phyloP scores from a whole-genome alignment of 2,113 vertebrate genomes.

The Recurvirostra avosetta region DNA sequence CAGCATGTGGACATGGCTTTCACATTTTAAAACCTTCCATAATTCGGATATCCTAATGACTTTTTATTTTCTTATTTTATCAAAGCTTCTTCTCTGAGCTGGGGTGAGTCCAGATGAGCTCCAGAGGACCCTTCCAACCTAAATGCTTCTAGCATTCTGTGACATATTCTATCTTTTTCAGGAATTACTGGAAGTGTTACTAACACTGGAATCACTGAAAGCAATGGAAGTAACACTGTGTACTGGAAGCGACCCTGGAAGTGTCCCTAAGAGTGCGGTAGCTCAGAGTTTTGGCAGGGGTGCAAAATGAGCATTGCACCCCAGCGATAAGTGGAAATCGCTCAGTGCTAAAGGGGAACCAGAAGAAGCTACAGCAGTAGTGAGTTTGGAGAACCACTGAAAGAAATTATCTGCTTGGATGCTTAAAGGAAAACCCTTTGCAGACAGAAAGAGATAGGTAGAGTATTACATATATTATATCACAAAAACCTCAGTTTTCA shows the following conservation, averaged over 20 bases:
- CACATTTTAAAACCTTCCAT: background rate
- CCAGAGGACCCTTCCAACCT: background rate
- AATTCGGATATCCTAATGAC: background rate
- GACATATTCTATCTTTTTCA: background rate
- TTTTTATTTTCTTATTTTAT: background rate
- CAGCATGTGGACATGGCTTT: background rate
- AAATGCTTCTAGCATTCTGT: background rate
- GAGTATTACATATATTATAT: background rate
- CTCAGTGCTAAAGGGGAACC: background rate
- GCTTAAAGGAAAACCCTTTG: background rate
- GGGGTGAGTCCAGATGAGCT: background rate
- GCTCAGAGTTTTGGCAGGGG: background rate
- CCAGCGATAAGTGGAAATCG: background rate
- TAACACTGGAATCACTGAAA: background rate
- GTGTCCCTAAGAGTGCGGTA: background rate
- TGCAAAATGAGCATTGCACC: background rate
- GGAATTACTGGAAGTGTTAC: background rate
- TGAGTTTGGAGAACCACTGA: background rate
- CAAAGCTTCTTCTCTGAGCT: background rate
- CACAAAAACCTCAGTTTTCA: background rate
- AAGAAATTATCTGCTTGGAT: background rate
- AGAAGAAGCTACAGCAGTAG: background rate
- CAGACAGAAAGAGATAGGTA: background rate
- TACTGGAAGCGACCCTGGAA: background rate
- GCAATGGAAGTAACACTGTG: background rate